Conservation (phyloP, 2,888 invertebrate species). For the Epinotia ramella region DNA sequence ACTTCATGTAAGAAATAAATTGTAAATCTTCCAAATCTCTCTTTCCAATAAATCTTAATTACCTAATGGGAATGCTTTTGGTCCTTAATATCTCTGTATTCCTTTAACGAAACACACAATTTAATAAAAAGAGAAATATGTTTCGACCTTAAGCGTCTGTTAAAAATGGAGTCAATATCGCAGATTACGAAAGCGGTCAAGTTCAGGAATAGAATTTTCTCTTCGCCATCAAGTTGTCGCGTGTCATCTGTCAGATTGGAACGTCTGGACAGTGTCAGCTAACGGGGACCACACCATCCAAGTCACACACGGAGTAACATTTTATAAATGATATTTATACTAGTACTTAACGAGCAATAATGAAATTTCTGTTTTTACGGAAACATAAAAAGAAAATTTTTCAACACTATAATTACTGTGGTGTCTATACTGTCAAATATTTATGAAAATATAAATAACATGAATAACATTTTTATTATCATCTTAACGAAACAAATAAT, state of each 20-base stretch:
- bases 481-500: no score
- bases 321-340: not conserved
- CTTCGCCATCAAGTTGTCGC: constrained; percentile 60
- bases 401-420: no score
- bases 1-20: not conserved
- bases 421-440: no score
- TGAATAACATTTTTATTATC: no score
- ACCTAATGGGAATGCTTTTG: not conserved
- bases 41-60: no score
- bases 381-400: no score
- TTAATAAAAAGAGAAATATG: no score
- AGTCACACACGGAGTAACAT: not conserved
- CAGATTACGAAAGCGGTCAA: constrained; percentile 40
- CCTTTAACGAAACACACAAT: no score
- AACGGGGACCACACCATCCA: constrained; percentile 14
- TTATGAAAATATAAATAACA: no score
- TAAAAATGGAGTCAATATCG: constrained; percentile 18
- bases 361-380: no score
- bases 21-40: not conserved
- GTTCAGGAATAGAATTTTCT: constrained; percentile 63
- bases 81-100: not conserved
- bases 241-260: constrained; percentile 63
- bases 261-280: constrained; percentile 52
- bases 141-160: not conserved
- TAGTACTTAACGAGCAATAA: not conserved